Base-by-base conservation (phyloP, 2,113 vertebrate species). In the Sander vitreus region DNA sequence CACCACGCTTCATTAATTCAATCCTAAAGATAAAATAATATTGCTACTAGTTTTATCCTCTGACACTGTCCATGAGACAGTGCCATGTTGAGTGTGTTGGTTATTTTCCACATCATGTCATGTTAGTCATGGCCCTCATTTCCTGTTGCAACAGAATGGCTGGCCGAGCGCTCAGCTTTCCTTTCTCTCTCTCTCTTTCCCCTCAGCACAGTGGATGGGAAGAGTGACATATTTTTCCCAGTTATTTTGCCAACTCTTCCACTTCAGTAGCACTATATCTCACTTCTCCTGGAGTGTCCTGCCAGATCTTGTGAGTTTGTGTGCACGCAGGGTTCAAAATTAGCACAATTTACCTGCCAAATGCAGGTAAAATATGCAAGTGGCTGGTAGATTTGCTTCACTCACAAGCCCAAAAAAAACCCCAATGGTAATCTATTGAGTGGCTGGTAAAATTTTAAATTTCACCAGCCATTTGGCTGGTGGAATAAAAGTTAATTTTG, bases 41-140 rank as follows among this genome's bases (percentile, higher is more conserved):
- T 30, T 55, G 47, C 30, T 58, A 48, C 36, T n/a, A 4, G 19
- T 51, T 30, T 39, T 12, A 70, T 54, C 50, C n/a, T 43, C 64
- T 59, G 58, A 78, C 54, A 72, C 27, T 19, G 25, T 45, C 50
- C 55, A 55, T 30, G 39, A 81, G 30, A 75, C 21, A 4, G 12
- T 71, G 50, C 64, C 73, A 91, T 51, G 75, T 39, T 68, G 67
- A 88, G 69, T 54, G 45, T 15, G 57, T 74, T 15, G 5, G 65
- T 85, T 89, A 65, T 87, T 93, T 93, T 92, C 88, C 88, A 85
- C 88, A 80, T 76, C 70, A 55, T 84, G 80, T 88, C 85, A 85
- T 14, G 63, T 92, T 89, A 90, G 88, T 92, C 89, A 89, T 53
- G 39, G 33, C 63, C 66, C 48, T 77, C 13, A 55, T 74, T 92